Evolutionary conservation across 2,888 invertebrate genomes (phyloP).

Genomic region (Acanthosepion esculentum): DNA sequence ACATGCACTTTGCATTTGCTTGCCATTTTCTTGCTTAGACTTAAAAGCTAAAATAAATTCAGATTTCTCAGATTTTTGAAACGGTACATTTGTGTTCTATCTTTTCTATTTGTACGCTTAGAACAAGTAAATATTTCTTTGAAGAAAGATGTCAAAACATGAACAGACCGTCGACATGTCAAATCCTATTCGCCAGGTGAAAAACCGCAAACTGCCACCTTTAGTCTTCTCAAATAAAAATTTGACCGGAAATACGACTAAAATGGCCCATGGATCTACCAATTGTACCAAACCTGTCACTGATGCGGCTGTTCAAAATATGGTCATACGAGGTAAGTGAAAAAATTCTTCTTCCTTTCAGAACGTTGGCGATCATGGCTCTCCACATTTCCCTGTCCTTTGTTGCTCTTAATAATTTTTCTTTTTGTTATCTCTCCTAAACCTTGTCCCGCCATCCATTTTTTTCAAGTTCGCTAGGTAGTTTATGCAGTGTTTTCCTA

Average conservation of each 20-base stretch:
- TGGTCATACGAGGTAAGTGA: neutral
- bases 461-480: no score
- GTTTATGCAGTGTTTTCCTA: no score
- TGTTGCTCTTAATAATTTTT: no score
- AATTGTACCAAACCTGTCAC: neutral
- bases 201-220: constrained; percentile 63
- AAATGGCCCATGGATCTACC: neutral
- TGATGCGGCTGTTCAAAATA: neutral
- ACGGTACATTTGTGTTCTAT: neutral
- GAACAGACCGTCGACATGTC: constrained; percentile 54
- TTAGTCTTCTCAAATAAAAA: constrained; percentile 49
- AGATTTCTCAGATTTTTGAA: neutral
- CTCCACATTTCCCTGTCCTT: no score
- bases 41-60: neutral
- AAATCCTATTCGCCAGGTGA: constrained; percentile 63
- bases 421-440: no score
- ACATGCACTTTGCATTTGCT: no score
- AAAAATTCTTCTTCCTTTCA: no score
- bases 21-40: no score
- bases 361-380: no score
- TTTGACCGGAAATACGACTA: neutral
- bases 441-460: no score
- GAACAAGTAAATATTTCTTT: neutral
- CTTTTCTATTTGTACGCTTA: neutral
- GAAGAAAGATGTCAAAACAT: neutral